Base-by-base conservation (phyloP, 2,888 invertebrate species). In the Diadegma fenestrale region DNA sequence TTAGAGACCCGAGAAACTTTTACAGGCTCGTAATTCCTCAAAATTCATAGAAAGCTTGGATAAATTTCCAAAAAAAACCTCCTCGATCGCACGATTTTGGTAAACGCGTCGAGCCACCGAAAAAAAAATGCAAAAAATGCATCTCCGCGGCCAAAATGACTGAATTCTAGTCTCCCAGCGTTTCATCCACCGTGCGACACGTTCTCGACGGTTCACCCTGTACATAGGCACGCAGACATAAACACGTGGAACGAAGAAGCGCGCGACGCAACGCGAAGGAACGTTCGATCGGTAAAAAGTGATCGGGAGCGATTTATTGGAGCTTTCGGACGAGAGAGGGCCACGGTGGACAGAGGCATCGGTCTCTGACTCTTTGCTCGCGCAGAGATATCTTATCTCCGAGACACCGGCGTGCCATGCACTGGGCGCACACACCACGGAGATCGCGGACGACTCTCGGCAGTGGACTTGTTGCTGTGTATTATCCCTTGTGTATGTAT, bases 261-360 rank as follows among this genome's bases (percentile, higher is more conserved):
- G 71, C 37, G 80, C 85, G 82, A 82, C 82, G 85, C 82, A 77
- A 80, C 72, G 72, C 51, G 41, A 54, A 77, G 80, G 82, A 83
- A 89, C 87, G 85, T 81, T 87, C 89, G 92, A 93, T 92, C 91
- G 92, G 91, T 89, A 92, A 92, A 91, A 92, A 92, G 91, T 91
- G 92, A 93, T 92, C 89, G 84, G 90, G 90, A 90, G 92, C 92
- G 92, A 93, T 94, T 94, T 93, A 93, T 93, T 92, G 90, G 90
- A 89, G 89, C 90, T 91, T 90, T 92, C 89, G 89, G 89, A 90
- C 88, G 89, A 85, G 84, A 82, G 72, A 58, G 89, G 88, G 87
- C 87, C 88, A 87, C 88, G 89, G 92, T 91, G 91, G 92, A 92
- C 91, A 92, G 91, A 90, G 92, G 91, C 91, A 92, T 91, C 90